These are phyloP conservation scores for Cotesia vestalis DNA, from an alignment of 1,140 invertebrate species.

Conservation along the genomic window DNA sequence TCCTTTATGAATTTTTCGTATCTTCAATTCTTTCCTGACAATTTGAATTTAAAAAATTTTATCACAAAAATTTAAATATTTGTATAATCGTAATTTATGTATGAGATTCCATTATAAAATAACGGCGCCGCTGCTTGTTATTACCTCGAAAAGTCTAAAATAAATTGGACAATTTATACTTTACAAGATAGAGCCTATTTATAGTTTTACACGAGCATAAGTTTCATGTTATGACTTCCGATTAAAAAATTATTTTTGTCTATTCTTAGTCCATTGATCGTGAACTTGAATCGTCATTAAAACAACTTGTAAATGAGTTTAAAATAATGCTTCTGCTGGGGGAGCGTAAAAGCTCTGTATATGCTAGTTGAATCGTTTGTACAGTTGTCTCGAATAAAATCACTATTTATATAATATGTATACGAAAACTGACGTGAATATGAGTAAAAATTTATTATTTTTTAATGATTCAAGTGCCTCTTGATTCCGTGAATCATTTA, in stretches of 20 bases:
- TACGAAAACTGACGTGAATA: too few species aligned
- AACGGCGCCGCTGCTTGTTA: too few species aligned
- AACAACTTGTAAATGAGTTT: constrained; percentile 34
- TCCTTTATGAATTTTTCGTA: too few species aligned
- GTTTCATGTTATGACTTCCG: neutral
- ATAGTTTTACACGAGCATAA: constrained; percentile 24
- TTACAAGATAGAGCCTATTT: constrained; percentile 23
- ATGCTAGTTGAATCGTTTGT: neutral
- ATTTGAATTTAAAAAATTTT: too few species aligned
- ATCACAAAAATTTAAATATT: too few species aligned
- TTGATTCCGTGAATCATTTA: too few species aligned
- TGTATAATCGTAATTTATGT: too few species aligned
- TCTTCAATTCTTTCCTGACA: too few species aligned
- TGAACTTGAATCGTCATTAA: constrained; percentile 36
- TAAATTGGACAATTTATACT: neutral
- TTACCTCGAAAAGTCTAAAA: too few species aligned
- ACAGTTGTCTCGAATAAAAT: neutral
- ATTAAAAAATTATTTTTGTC: constrained; percentile 6
- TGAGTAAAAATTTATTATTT: too few species aligned
- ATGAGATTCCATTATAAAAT: too few species aligned
- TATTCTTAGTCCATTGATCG: constrained; percentile 17
- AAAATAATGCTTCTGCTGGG: constrained; percentile 23
- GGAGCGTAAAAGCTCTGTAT: constrained; percentile 17
- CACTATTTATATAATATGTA: neutral
- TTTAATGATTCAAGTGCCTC: too few species aligned